Conservation (phyloP, 2,888 invertebrate species). For the Meiosimyza decipiens region DNA sequence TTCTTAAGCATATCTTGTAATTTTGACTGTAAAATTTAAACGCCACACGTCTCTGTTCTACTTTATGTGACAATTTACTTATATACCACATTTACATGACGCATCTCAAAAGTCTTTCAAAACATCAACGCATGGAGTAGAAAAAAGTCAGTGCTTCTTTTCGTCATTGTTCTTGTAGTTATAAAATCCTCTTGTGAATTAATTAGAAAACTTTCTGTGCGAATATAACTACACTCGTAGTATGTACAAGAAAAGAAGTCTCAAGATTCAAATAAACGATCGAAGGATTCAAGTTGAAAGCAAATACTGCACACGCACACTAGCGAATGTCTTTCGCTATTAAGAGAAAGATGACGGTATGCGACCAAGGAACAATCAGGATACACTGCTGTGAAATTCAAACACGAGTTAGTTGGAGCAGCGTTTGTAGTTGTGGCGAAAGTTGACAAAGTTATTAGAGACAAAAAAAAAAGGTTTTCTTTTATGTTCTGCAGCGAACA, state of each 20-base stretch:
- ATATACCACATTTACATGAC: background rate
- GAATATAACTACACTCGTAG: too few species aligned
- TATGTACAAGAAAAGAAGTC: constrained; percentile 11
- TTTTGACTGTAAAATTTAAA: too few species aligned
- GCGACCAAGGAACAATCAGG: background rate
- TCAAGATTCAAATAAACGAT: constrained; percentile 18
- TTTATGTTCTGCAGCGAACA: background rate
- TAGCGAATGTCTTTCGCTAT: background rate
- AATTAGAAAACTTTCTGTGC: constrained; percentile 57
- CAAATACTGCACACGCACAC: background rate
- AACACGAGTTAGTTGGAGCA: background rate
- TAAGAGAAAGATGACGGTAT: background rate
- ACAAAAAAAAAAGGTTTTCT: background rate
- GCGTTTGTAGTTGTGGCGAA: too few species aligned
- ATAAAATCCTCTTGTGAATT: constrained; percentile 54
- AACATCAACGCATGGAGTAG: too few species aligned
- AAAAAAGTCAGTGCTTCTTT: constrained; percentile 1
- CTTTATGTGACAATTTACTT: background rate
- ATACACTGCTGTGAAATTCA: constrained; percentile 1
- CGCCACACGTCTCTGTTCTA: too few species aligned
- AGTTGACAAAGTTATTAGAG: constrained; percentile 12
- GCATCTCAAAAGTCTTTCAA: background rate
- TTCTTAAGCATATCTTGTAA: too few species aligned
- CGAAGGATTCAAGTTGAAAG: background rate
- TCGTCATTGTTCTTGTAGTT: constrained; percentile 36